Evolutionary conservation across 1,140 invertebrate genomes (phyloP), one percentile per base, ranked within the genome.

Genomic region (Melitaea cinxia): DNA sequence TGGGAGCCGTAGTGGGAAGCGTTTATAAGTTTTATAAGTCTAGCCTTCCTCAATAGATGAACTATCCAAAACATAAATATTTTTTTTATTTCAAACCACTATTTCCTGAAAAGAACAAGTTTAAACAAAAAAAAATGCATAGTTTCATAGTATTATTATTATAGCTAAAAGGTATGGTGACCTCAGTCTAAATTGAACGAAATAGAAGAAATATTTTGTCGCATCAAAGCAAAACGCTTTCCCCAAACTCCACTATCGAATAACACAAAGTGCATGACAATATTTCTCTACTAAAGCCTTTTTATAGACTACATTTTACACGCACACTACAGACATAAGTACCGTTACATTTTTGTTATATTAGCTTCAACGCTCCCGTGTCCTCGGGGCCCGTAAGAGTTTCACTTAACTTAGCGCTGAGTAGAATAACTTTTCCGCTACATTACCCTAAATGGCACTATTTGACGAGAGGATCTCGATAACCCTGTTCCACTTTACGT

Each of bases 361-460:
- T 50, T 50, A 35, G 15, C 45, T 12, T 23, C n/a, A 37, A 14
- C 23, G 49, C 49, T 26, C 56, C 6, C 23, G 56, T 26, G 33
- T 52, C 65, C 33, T 45, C 61, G 57, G 15, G 17, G 45, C 61
- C 39, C 35, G 49, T 49, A 62, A 67, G 63, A 73, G 67, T 72
- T 70, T 75, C 68, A 70, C 76, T 78, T 77, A 79, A 74, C 75
- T 69, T 67, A 75, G 61, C 65, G 59, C 50, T 58, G 59, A 70
- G 58, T 62, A 59, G 68, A 77, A 73, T 69, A 78, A 77, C 55
- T 80, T 83, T 80, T 82, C 76, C 71, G 67, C 65, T 65, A 83
- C 74, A 81, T 82, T 80, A 77, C 73, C 65, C 70, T 71, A 73
- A 78, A 73, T 74, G 59, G 49, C 65, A 65, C 66, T 71, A 75